Conservation (phyloP, 2,113 vertebrate species). For the Rhadina sibilatrix region DNA sequence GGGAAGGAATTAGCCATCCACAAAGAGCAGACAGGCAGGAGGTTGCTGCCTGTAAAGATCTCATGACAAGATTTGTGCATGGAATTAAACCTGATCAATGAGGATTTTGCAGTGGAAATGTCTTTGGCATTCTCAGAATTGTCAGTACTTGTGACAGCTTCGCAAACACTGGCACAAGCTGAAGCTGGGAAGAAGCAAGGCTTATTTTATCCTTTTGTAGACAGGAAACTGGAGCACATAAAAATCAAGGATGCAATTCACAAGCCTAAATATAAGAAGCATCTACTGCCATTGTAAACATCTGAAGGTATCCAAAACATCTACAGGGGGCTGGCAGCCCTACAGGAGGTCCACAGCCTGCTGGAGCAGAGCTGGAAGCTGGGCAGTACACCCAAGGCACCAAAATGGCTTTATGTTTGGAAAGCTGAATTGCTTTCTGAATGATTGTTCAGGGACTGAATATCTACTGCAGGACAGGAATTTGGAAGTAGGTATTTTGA, state of each 20-base stretch:
- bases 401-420: background rate
- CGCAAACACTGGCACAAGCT: fast-evolving
- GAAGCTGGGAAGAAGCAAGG: background rate
- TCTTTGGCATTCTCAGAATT: background rate
- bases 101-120: background rate
- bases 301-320: background rate
- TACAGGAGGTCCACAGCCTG: background rate
- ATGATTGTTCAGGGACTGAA: background rate
- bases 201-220: background rate
- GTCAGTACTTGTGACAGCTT: background rate
- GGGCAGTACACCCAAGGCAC: background rate
- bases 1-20: background rate
- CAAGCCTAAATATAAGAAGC: background rate
- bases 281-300: background rate
- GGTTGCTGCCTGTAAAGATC: background rate
- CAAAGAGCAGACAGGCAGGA: background rate
- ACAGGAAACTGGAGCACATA: background rate
- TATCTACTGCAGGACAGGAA: background rate
- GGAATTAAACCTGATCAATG: background rate
- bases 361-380: background rate
- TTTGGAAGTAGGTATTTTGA: background rate
- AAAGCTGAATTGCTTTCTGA: background rate
- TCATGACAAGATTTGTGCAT: background rate
- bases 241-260: background rate
- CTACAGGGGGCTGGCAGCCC: background rate